phyloP scores from a whole-genome alignment of 2,113 vertebrate genomes.

The human (Homo sapiens) region DNA sequence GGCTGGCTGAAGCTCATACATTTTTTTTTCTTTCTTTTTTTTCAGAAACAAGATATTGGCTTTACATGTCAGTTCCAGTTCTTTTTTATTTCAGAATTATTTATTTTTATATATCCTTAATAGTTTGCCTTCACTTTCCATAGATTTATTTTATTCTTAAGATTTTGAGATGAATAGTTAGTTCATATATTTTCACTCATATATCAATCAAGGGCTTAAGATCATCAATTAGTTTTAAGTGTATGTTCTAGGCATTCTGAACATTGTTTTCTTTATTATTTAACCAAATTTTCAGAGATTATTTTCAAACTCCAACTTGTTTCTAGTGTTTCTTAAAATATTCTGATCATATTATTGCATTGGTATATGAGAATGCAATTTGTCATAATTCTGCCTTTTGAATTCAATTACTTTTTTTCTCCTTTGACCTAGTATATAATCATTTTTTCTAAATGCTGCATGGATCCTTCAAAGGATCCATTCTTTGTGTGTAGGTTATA shows the following conservation, averaged over 20 bases:
- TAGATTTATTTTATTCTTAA: not conserved
- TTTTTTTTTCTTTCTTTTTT: not conserved
- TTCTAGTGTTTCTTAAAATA: not conserved
- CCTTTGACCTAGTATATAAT: not conserved
- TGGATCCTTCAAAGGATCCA: not conserved
- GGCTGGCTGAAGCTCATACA: not conserved
- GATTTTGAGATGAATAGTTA: not conserved
- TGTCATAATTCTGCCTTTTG: not conserved
- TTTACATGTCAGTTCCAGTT: not conserved
- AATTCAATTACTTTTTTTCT: not conserved
- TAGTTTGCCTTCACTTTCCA: not conserved
- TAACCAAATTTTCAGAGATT: not conserved
- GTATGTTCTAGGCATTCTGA: not conserved
- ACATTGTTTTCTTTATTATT: not conserved
- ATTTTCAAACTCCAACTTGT: not conserved
- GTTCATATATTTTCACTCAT: not conserved
- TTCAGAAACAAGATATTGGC: not conserved
- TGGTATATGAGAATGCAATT: not conserved
- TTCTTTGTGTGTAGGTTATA: not conserved
- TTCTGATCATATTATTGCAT: not conserved
- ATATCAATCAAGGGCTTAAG: not conserved
- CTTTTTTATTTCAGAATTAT: not conserved
- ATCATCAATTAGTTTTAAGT: not conserved
- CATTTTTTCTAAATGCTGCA: not conserved
- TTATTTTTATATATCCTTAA: not conserved